Percentiles rank a stretch among this genome's conserved stretches.
These are phyloP conservation scores for Priocnemis perturbator DNA, from an alignment of 2,888 invertebrate genomes.

Conservation along the genomic window DNA sequence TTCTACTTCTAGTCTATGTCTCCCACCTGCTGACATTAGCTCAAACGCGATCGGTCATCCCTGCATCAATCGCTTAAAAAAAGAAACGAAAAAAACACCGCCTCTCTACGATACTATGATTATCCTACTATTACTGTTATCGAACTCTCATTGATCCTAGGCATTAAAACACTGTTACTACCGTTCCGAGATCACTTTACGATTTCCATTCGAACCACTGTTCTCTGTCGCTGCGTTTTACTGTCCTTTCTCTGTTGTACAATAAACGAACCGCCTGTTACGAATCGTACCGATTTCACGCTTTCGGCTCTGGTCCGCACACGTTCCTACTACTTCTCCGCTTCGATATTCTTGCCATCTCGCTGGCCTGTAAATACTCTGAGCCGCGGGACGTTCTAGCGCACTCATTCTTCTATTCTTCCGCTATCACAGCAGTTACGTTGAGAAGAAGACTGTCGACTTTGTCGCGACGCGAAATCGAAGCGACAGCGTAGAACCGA, in stretches of 20 bases:
- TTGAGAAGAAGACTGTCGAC: slow-evolving; percentile 40
- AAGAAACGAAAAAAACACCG: too few relatives aligned
- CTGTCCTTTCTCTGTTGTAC: slow-evolving; percentile 20
- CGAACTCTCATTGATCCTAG: too few relatives aligned
- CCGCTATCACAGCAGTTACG: slow-evolving; percentile 61
- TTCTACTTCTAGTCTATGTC: slow-evolving; percentile 43
- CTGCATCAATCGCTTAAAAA: slow-evolving; percentile 7
- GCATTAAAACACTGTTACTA: too few relatives aligned
- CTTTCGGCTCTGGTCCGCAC: slow-evolving; percentile 25
- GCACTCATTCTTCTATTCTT: background rate
- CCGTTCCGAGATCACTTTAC: too few relatives aligned
- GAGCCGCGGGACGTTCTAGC: background rate
- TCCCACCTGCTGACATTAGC: slow-evolving; percentile 32
- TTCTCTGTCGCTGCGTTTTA: slow-evolving; percentile 21
- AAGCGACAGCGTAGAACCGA: background rate
- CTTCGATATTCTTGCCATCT: slow-evolving; percentile 3
- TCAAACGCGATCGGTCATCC: background rate
- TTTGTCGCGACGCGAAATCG: background rate
- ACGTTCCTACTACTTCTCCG: background rate
- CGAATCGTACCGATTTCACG: slow-evolving; percentile 32
- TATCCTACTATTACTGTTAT: background rate
- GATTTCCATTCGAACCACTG: background rate
- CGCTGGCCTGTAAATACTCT: slow-evolving; percentile 4
- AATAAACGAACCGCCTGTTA: slow-evolving; percentile 25
- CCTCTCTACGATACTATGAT: slow-evolving; percentile 39